phyloP scores from a whole-genome alignment of 2,113 vertebrate species.

The pig (Sus scrofa) region DNA sequence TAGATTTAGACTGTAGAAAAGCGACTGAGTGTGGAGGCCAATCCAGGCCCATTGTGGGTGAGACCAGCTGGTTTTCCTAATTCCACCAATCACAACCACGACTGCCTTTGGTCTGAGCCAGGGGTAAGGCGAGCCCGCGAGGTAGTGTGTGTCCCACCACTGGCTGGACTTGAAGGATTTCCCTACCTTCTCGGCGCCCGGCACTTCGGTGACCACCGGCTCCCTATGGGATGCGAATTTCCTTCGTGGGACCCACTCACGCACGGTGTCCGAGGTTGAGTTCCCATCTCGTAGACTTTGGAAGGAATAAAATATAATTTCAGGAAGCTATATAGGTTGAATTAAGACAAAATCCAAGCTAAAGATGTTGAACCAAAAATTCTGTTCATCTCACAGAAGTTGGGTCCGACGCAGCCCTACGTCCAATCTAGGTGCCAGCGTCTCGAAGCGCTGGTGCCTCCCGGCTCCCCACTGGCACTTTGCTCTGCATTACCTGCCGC shows the following conservation, averaged over 20 bases:
- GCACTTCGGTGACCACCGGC: fast-evolving
- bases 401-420: not conserved
- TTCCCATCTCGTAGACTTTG: not conserved
- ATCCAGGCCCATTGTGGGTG: not conserved
- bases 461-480: not conserved
- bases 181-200: fast-evolving
- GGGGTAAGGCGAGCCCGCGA: not conserved
- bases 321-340: not conserved
- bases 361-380: not conserved
- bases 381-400: not conserved
- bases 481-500: not conserved
- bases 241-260: fast-evolving
- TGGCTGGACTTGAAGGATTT: not conserved
- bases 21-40: not conserved
- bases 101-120: not conserved
- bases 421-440: too few species aligned
- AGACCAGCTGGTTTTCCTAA: not conserved
- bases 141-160: not conserved
- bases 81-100: conserved; percentile 9
- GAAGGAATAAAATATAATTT: not conserved
- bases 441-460: not conserved
- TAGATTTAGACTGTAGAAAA: not conserved
- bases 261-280: fast-evolving
- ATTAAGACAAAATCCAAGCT: not conserved
- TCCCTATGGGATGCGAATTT: fast-evolving